Base-by-base conservation (phyloP, 2,797 vertebrate species). In the Denticeps clupeoides region DNA sequence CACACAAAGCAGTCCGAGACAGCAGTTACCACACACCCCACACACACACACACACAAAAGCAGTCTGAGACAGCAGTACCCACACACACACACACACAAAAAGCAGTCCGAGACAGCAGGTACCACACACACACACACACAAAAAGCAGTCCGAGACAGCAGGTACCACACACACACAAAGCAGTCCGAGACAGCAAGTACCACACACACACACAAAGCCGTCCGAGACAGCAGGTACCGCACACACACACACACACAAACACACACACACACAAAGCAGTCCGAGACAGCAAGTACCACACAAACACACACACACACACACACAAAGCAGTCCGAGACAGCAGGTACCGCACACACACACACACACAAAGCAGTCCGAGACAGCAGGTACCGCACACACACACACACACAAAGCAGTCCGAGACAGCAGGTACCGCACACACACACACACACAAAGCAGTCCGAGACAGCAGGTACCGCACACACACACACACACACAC, bases 181-280 rank as follows among this genome's bases (percentile, higher is more conserved):
- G 73, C 90, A 60, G 72, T 78, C 52, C 73, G 79, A 37, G 79
- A 89, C 70, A 88, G 84, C 72, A 87, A 85, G 87, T 89, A 55
- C 69, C 49, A 0, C 41, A 29, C 21, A 4, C 24, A 25, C n/a
- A 5, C 92, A 96, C 69, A 74, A 81, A 21, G 73, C 90, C 60
- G 72, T 78, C 52, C 73, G 79, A 37, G 79, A 89, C 70, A 88
- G 84, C 72, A 87, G 85, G 87, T 89, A 55, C 69, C 49, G 0
- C 41, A 29, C 21, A 4, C 24, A 25, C n/a, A 5, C 5, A 7
- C 1, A 29, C 11, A 5, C 25, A 25, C 23, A 4, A 7, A 24
- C 27, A 28, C 27, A 11, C 27, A n/a, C n/a, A n/a, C n/a, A n/a
- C 92, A 96, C 69, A 74, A 81, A 21, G 73, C 90, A 60, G 72